Evolutionary conservation across 2,888 invertebrate genomes (phyloP).

Genomic region (Rhodophaea formosa): DNA sequence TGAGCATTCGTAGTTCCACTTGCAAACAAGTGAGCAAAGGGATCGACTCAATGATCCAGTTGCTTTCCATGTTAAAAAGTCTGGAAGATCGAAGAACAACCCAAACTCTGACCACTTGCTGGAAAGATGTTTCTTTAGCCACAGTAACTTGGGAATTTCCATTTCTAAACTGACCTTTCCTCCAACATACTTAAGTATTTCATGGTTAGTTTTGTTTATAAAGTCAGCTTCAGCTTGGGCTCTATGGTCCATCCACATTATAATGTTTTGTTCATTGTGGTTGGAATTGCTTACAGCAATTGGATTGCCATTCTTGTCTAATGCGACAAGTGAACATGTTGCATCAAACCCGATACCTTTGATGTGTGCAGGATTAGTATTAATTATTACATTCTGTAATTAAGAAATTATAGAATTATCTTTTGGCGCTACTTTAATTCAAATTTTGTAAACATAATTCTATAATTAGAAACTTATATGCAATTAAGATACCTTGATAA

Average conservation of each 20-base stretch:
- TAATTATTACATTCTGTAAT: constrained; percentile 81
- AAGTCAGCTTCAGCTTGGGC: constrained; percentile 88
- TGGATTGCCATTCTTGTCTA: constrained; percentile 86
- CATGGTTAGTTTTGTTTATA: constrained; percentile 89
- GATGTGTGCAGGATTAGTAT: constrained; percentile 79
- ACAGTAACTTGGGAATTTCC: constrained; percentile 96
- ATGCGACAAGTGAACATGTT: constrained; percentile 94
- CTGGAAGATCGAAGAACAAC: constrained; percentile 94
- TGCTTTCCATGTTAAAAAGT: constrained; percentile 96
- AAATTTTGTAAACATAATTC: not conserved
- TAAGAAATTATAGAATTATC: not conserved
- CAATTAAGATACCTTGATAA: constrained; percentile 86
- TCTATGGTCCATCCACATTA: constrained; percentile 96
- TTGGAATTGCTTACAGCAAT: constrained; percentile 85
- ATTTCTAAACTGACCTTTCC: constrained; percentile 97
- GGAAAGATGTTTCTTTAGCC: constrained; percentile 90
- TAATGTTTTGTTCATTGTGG: constrained; percentile 88
- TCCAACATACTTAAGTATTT: constrained; percentile 91
- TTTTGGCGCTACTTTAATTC: not conserved
- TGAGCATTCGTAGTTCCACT: constrained; percentile 93
- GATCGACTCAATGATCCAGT: constrained; percentile 90
- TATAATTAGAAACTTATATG: not conserved
- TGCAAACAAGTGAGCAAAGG: constrained; percentile 94
- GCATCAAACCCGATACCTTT: constrained; percentile 97
- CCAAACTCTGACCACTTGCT: constrained; percentile 86